phyloP scores from a whole-genome alignment of 2,888 invertebrate species.

The Agrotis clavis region DNA sequence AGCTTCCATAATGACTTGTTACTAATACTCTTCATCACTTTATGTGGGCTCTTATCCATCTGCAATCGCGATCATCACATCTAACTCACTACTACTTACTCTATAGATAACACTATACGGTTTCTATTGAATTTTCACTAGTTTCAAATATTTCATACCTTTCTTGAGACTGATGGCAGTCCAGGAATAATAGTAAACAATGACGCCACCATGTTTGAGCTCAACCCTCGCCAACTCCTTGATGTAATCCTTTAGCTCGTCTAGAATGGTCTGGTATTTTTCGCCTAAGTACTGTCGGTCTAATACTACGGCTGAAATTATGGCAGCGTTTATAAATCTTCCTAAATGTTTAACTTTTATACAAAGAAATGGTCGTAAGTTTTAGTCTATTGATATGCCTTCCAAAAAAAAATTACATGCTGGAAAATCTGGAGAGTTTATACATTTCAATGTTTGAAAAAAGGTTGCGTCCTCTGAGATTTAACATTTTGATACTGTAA shows the following conservation, averaged over 20 bases:
- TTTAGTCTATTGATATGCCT: no score
- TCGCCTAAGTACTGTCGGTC: slow-evolving; percentile 93
- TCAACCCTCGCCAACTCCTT: slow-evolving; percentile 92
- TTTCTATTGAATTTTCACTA: neutral
- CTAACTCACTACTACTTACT: neutral
- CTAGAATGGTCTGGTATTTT: slow-evolving; percentile 90
- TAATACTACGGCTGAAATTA: slow-evolving; percentile 92
- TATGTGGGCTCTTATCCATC: no score
- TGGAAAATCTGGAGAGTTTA: neutral
- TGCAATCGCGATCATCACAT: no score
- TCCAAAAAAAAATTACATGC: no score
- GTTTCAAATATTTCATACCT: slow-evolving; percentile 84
- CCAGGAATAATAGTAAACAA: slow-evolving; percentile 93
- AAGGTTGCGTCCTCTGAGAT: neutral
- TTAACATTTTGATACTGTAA: neutral
- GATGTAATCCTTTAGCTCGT: slow-evolving; percentile 92
- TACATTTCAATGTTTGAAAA: neutral
- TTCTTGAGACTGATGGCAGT: slow-evolving; percentile 93
- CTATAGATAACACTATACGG: neutral
- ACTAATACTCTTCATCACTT: no score
- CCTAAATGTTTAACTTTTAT: no score
- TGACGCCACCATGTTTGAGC: slow-evolving; percentile 93
- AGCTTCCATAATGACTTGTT: no score
- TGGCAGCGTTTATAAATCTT: neutral
- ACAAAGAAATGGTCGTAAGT: no score